Conservation (phyloP, 37 sponge, comb jelly and placozoan genomes). For the Chondrilla cf. caribensis region DNA sequence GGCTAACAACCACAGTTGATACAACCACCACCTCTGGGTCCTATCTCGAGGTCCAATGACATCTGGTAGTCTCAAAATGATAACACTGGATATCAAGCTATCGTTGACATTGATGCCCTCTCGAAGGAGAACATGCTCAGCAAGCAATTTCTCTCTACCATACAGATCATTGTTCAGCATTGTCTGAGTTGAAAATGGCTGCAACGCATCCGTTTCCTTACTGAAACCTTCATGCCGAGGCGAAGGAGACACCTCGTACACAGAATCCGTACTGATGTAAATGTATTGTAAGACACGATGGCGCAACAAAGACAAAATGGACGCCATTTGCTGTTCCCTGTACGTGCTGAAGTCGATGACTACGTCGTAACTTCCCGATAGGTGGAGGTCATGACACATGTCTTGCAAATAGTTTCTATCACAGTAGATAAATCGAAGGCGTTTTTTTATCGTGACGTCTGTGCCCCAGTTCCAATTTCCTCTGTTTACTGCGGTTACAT, state of each 20-base stretch:
- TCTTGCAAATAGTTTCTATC: conserved; percentile 16
- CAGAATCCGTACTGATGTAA: conserved; percentile 57
- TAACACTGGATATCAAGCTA: background rate
- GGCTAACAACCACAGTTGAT: conserved; percentile 29
- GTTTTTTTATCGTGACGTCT: conserved; percentile 4
- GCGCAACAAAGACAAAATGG: background rate
- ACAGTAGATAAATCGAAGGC: conserved; percentile 18
- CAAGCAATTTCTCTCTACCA: conserved; percentile 31
- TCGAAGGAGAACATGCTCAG: conserved; percentile 26
- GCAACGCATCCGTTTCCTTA: conserved; percentile 20
- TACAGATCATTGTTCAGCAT: conserved; percentile 25
- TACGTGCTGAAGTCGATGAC: conserved; percentile 47
- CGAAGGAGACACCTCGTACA: conserved; percentile 41
- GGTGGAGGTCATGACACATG: background rate
- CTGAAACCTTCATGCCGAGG: background rate
- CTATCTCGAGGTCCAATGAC: conserved; percentile 54
- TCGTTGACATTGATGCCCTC: background rate
- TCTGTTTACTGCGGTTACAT: conserved; percentile 30
- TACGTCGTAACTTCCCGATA: conserved; percentile 27
- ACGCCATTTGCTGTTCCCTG: background rate
- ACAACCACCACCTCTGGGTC: conserved; percentile 43
- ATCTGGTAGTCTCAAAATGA: conserved; percentile 43
- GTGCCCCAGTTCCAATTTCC: conserved; percentile 42
- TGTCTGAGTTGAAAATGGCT: background rate
- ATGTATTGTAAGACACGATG: conserved; percentile 18